These are phyloP conservation scores for Tamias sibiricus DNA, from an alignment of 2,113 vertebrate species.

Conservation along the genomic window DNA sequence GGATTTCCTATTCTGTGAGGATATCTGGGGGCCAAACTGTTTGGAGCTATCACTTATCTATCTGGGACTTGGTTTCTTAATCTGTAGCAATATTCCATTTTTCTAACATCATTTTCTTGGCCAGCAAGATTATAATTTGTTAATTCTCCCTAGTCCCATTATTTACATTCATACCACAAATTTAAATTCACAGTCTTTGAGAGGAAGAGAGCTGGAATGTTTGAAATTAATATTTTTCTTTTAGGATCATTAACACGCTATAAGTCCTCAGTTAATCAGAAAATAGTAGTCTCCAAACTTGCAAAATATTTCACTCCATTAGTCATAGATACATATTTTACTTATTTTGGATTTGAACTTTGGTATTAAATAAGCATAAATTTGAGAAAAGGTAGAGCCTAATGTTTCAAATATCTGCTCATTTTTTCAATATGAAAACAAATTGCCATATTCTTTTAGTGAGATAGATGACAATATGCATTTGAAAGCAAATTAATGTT, in stretches of 20 bases:
- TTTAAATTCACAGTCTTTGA: constrained; percentile 33
- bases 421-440: constrained; percentile 54
- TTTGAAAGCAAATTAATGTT: constrained; percentile 54
- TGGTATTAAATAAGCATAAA: constrained; percentile 37
- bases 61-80: not conserved
- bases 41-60: not conserved
- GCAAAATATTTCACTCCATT: constrained; percentile 13
- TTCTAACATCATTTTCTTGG: not conserved
- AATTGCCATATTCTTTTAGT: constrained; percentile 32
- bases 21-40: not conserved
- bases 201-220: not conserved
- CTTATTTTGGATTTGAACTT: constrained; percentile 55
- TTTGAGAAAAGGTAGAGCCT: constrained; percentile 34
- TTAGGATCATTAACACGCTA: not conserved
- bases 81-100: not conserved
- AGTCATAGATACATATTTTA: constrained; percentile 16
- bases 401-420: not conserved
- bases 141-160: not conserved
- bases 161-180: not conserved
- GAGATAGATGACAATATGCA: constrained; percentile 5
- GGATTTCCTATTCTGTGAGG: not conserved
- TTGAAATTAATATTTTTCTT: constrained; percentile 21
- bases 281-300: constrained; percentile 29
- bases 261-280: constrained; percentile 5
- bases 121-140: not conserved